phyloP scores from a whole-genome alignment of 2,888 invertebrate genomes.

The Omphaloscelis lunosa region DNA sequence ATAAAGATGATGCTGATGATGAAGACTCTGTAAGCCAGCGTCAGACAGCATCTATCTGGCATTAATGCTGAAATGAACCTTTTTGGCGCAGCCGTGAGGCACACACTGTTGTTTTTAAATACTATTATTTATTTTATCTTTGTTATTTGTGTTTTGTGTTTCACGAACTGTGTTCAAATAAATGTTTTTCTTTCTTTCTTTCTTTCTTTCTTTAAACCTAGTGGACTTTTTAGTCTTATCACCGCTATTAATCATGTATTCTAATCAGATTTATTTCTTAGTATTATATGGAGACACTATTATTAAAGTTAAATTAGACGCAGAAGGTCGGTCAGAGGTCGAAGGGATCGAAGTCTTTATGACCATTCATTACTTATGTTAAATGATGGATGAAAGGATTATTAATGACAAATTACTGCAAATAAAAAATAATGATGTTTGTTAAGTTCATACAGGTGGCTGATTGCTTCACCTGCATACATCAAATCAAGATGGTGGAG shows the following conservation, averaged over 20 bases:
- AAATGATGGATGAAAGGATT: constrained; percentile 8
- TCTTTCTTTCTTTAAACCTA: too few relatives aligned
- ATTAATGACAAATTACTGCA: background rate
- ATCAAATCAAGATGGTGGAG: too few relatives aligned
- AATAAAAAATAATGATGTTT: background rate
- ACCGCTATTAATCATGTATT: background rate
- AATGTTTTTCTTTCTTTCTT: too few relatives aligned
- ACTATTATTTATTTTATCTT: too few relatives aligned
- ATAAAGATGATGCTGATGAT: background rate
- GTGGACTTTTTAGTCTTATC: background rate
- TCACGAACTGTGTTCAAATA: too few relatives aligned
- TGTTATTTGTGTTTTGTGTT: too few relatives aligned
- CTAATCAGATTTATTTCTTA: background rate
- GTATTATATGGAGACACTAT: background rate
- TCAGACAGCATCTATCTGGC: too few relatives aligned
- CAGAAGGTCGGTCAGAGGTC: background rate
- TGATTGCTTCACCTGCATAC: too few relatives aligned
- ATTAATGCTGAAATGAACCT: too few relatives aligned
- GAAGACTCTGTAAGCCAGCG: background rate
- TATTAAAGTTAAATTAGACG: constrained; percentile 22
- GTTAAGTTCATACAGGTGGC: background rate
- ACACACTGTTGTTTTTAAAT: too few relatives aligned
- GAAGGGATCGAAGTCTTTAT: constrained; percentile 9
- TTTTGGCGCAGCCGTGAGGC: too few relatives aligned
- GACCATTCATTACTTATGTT: background rate